Conservation (phyloP, 1,140 invertebrate genomes). For the Oreohelix idahoensis region DNA sequence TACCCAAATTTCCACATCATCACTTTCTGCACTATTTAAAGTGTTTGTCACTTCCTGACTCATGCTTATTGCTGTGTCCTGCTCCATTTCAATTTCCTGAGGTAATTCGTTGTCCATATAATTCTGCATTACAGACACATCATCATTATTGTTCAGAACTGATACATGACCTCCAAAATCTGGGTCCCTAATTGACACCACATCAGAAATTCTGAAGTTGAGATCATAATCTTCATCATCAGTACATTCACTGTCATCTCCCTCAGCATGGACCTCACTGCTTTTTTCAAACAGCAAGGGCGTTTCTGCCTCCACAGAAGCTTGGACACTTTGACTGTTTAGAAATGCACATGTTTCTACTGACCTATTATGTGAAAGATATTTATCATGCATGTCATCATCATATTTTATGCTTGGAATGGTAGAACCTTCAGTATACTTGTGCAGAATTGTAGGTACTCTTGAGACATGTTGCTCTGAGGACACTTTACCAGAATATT, state of each 20-base stretch:
- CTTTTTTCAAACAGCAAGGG: not conserved
- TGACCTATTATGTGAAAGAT: not conserved
- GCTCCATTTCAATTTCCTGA: not conserved
- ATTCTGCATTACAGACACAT: not conserved
- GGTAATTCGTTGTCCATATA: too few species aligned
- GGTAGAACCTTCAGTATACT: not conserved
- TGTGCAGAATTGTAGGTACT: not conserved
- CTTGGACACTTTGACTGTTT: too few species aligned
- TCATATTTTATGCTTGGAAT: too few species aligned
- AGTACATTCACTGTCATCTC: not conserved
- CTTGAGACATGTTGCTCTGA: too few species aligned
- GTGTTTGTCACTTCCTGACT: not conserved
- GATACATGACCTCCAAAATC: not conserved
- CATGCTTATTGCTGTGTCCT: not conserved
- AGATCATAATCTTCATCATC: conserved; percentile 11
- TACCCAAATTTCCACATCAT: not conserved
- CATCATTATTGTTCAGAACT: too few species aligned
- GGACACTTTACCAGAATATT: not conserved
- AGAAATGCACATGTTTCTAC: not conserved
- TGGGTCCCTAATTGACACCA: not conserved
- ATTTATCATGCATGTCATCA: not conserved
- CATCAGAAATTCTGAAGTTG: conserved; percentile 11
- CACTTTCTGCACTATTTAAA: not conserved
- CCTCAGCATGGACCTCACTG: not conserved
- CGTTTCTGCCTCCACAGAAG: not conserved